Base-by-base conservation (phyloP, 2,888 invertebrate genomes). In the Chelonus formosanus region DNA sequence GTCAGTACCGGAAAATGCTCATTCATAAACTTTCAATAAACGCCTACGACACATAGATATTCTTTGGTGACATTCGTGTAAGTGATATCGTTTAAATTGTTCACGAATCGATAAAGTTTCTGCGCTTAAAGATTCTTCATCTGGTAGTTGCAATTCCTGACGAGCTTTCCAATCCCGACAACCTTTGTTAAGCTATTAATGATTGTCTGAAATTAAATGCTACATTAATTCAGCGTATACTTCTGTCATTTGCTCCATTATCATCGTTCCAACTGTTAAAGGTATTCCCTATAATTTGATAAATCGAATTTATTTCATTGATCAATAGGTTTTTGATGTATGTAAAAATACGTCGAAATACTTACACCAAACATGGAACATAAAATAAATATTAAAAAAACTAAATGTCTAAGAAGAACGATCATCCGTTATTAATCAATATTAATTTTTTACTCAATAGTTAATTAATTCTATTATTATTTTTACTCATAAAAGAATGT, bases 191-290 rank as follows among this genome's bases (percentile, higher is more conserved):
- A 83, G 6, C 82, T 65, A 96, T 89, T 64, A 97, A 86, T 60
- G 94, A 92, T 85, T 97, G 97, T 0, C 97, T 97, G 80, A 94
- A 94, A 81, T 92, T 94, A 3, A 97, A 87, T 32, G 94, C 92
- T 20, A 93, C 92, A 81, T 97, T 96, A 34, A 86, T 83, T 97
- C 97, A 0, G 97, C 89, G 82, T 95, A 97, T 68, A 97, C 92
- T 0, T 97, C 97, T 34, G 93, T 92, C 81, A 93, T 90, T 77
- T 93, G 90, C 76, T 92, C 92, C 87, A 91, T 90, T 75, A 95
- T 89, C 75, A 95, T 85, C 1, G 92, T 91, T 91, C 95, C 95
- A 34, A 92, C 88, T 2, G 92, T 92, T 69, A 92, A 88, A 0
- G 95, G 91, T 71, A 97, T 86, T 32, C 95, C 94, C 95, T 94